Evolutionary conservation across 2,797 vertebrate species (phyloP).

Genomic region (Chloroceryle amazona): DNA sequence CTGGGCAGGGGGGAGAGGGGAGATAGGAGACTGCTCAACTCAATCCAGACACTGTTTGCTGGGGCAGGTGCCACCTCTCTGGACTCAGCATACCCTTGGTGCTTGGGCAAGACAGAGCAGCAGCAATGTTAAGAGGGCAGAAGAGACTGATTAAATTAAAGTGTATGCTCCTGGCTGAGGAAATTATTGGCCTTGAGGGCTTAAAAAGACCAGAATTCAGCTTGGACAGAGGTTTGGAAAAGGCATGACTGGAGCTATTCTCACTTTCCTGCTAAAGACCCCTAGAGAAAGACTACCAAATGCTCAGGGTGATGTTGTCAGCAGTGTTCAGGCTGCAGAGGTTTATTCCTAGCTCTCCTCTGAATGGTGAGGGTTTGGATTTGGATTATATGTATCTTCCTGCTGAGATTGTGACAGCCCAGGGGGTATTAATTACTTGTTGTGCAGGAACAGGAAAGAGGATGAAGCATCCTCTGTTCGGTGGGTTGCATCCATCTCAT

Average conservation of each 20-base stretch:
- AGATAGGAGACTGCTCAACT: not conserved
- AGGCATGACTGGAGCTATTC: not conserved
- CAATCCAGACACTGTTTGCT: not conserved
- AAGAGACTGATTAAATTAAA: not conserved
- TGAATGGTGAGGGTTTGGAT: not conserved
- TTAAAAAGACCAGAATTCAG: not conserved
- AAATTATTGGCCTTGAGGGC: not conserved
- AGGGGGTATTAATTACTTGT: not conserved
- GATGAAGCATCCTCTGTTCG: not conserved
- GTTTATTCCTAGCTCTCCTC: not conserved
- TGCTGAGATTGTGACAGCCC: not conserved
- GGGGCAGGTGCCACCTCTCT: not conserved
- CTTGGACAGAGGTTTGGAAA: not conserved
- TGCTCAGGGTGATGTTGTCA: not conserved
- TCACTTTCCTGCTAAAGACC: not conserved
- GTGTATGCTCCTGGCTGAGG: not conserved
- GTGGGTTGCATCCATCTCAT: not conserved
- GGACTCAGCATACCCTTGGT: not conserved
- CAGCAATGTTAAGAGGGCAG: not conserved
- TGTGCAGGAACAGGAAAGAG: not conserved
- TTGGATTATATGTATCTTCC: not conserved
- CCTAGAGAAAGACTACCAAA: not conserved
- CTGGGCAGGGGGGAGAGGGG: not conserved
- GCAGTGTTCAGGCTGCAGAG: not conserved
- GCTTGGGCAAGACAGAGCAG: not conserved